These are phyloP conservation scores for Dipodomys merriami DNA, from an alignment of 2,113 vertebrate species.

Conservation along the genomic window DNA sequence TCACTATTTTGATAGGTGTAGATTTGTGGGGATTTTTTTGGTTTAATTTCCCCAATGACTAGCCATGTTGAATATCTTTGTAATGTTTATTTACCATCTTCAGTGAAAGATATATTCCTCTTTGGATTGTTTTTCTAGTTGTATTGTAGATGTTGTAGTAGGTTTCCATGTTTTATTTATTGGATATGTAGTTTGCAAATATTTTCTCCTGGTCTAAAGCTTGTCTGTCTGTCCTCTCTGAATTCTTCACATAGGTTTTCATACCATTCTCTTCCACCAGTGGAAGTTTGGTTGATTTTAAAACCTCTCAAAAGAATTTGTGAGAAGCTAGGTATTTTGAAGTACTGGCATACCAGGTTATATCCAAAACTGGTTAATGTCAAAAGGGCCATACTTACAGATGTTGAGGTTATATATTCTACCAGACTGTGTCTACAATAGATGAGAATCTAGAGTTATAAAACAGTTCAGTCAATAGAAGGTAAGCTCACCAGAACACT, in stretches of 20 bases:
- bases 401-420: background rate
- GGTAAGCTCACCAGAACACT: background rate
- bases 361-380: background rate
- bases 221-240: background rate
- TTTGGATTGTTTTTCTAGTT: background rate
- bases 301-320: slow-evolving; percentile 10
- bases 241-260: background rate
- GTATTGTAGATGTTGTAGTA: background rate
- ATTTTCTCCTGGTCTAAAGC: background rate
- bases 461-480: slow-evolving; percentile 32
- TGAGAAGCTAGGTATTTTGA: slow-evolving; percentile 49
- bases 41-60: slow-evolving; percentile 10
- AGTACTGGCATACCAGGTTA: background rate
- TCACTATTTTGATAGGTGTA: background rate
- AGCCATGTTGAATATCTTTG: background rate
- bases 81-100: background rate
- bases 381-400: background rate
- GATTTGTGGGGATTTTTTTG: background rate
- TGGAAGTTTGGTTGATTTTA: background rate
- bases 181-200: slow-evolving; percentile 20
- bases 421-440: background rate
- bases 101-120: background rate
- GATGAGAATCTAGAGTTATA: slow-evolving; percentile 34
- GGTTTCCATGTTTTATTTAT: slow-evolving; percentile 38
- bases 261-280: background rate